Base-by-base conservation (phyloP, 2,888 invertebrate species). In the Biston betularia region DNA sequence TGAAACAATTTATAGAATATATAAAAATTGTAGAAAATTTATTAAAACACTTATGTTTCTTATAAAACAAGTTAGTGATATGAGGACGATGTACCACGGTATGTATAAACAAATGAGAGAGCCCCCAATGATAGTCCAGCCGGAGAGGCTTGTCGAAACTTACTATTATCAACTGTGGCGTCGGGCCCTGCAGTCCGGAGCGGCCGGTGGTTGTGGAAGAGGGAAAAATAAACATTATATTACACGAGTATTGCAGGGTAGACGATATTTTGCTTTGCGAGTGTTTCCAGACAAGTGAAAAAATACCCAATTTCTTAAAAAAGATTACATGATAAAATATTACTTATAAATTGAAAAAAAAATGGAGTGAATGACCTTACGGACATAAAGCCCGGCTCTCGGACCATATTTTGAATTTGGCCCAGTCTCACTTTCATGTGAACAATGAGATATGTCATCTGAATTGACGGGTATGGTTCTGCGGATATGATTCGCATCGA, bases 151-250 rank as follows among this genome's bases (percentile, higher is more conserved):
- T 35, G 59, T 68, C 10, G 46, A 72, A 68, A 94, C 94, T 94
- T 94, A 94, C 94, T 87, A 94, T 93, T 76, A 94, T 94, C 85
- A 94, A 89, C 80, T 94, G 94, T 83, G 94, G 94, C 73, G 90
- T 82, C 70, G 94, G 94, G 68, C 93, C 93, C 94, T 94, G 93
- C 76, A 83, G 64, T 71, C 78, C 70, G 79, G 72, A 76, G 71
- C 76, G 74, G 76, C 70, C 79, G 79, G 79, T 76, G 77, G 77
- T 80, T 59, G 82, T 75, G 79, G 78, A 83, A 87, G 81, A 78
- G 74, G 78, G 68, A 81, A 84, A 82, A 80, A 79, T 79, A 81
- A 79, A 86, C 85, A 84, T 81, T 82, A 84, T 83, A 79, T 82
- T 83, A 87, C 79, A 83, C 71, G 48, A 80, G 79, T 75, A 79